Percentiles rank a stretch among this genome's conserved stretches.
Evolutionary conservation across 2,113 vertebrate genomes (phyloP).

Genomic region (Myiagra hebetior): DNA sequence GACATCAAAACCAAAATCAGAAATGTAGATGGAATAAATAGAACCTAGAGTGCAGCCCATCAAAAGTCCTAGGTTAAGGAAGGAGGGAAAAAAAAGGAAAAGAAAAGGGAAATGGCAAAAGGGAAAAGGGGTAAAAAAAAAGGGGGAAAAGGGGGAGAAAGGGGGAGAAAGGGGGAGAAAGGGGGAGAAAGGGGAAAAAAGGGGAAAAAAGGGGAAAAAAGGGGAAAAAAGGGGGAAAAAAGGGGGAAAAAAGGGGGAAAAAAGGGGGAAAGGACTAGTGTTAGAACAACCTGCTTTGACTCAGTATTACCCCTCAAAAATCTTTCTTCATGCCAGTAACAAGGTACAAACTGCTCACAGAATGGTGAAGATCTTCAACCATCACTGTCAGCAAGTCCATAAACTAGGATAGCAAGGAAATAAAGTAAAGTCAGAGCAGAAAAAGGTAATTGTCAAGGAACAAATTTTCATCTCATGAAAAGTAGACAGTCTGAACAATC

Average conservation of each 20-base stretch:
- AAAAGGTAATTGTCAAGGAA: background rate
- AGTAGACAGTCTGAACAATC: background rate
- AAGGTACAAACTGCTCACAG: background rate
- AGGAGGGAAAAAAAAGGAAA: accelerated
- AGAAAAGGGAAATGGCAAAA: too few species aligned
- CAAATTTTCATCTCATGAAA: background rate
- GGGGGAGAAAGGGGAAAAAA: too few species aligned
- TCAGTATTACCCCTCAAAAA: background rate
- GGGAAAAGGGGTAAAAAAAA: background rate
- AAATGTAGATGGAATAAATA: background rate
- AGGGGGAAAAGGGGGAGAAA: too few species aligned
- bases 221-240: too few species aligned
- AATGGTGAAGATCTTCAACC: background rate
- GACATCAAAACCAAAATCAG: background rate
- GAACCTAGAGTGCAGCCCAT: background rate
- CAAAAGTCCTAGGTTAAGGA: background rate
- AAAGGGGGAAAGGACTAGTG: accelerated
- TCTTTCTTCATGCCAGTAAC: background rate
- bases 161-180: too few species aligned
- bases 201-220: background rate
- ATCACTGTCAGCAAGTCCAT: background rate
- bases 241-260: too few species aligned
- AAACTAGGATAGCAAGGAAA: background rate
- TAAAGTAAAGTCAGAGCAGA: background rate
- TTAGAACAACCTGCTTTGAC: background rate